These are phyloP conservation scores for Numenius arquata DNA, from an alignment of 2,113 vertebrate genomes.

Conservation along the genomic window DNA sequence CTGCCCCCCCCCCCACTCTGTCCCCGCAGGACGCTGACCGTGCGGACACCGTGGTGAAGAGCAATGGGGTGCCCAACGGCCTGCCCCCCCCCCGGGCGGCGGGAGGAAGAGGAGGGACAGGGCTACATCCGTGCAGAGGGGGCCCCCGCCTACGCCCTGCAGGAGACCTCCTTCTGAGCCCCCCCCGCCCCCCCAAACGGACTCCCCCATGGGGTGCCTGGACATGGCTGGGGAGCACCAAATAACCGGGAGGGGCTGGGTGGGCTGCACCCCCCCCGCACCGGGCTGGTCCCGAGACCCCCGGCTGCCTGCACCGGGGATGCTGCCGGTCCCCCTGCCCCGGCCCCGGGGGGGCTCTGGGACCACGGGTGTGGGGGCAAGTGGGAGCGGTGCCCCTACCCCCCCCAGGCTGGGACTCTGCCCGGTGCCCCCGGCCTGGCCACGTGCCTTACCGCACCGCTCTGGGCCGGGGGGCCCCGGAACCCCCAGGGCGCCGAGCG, in stretches of 20 bases:
- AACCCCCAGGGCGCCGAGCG: rapidly evolving
- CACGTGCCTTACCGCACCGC: background rate
- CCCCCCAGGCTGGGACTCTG: background rate
- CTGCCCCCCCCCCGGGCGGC: rapidly evolving
- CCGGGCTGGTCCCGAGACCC: background rate
- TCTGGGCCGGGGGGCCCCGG: background rate
- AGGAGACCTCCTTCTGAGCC: constrained; percentile 25
- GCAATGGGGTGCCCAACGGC: background rate
- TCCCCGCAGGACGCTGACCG: rapidly evolving
- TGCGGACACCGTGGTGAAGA: rapidly evolving
- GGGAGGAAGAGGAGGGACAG: background rate
- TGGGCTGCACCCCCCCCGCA: background rate
- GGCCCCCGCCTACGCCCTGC: background rate
- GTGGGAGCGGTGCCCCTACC: background rate
- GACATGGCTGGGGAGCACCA: background rate
- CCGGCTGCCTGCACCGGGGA: background rate
- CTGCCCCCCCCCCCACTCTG: rapidly evolving
- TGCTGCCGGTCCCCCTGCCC: background rate
- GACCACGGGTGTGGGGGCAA: background rate
- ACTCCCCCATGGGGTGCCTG: background rate
- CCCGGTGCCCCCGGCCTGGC: background rate
- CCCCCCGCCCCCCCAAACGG: background rate
- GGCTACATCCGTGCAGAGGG: background rate
- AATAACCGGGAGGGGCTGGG: background rate
- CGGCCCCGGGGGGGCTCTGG: background rate